phyloP scores from a whole-genome alignment of 2,797 vertebrate genomes.

The Emys orbicularis region DNA sequence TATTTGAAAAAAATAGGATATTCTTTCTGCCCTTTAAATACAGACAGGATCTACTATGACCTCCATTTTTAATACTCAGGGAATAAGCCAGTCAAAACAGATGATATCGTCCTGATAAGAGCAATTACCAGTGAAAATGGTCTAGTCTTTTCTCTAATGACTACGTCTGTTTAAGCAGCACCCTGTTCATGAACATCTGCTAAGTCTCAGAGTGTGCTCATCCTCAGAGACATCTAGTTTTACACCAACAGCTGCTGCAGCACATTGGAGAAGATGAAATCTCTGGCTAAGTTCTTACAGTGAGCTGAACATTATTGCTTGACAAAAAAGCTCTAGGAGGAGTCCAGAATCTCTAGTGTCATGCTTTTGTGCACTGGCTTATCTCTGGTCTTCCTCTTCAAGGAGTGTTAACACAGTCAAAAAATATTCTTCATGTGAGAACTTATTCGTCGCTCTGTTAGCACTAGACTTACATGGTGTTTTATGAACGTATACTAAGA shows the following conservation, averaged over 20 bases:
- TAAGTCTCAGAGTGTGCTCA: constrained; percentile 7
- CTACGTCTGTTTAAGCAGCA: not conserved
- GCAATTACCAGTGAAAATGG: constrained; percentile 1
- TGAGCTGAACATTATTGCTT: not conserved
- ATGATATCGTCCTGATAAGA: not conserved
- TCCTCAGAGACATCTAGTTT: constrained; percentile 30
- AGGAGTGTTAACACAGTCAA: not conserved
- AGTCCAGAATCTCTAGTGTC: not conserved
- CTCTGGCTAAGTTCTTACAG: not conserved
- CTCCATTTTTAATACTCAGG: not conserved
- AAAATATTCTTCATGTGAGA: not conserved
- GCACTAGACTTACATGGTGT: not conserved
- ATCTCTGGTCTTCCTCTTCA: not conserved
- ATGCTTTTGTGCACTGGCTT: fast-evolving
- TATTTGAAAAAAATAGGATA: not conserved
- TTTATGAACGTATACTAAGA: not conserved
- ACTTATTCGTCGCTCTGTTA: not conserved
- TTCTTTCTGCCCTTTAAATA: not conserved
- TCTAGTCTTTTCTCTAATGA: not conserved
- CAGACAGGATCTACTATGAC: not conserved
- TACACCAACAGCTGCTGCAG: not conserved
- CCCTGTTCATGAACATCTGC: constrained; percentile 32
- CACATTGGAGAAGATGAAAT: not conserved
- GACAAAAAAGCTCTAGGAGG: not conserved
- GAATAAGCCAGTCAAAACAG: constrained; percentile 4